Evolutionary conservation across 2,888 invertebrate genomes (phyloP).

Genomic region (Sisyra nigra): DNA sequence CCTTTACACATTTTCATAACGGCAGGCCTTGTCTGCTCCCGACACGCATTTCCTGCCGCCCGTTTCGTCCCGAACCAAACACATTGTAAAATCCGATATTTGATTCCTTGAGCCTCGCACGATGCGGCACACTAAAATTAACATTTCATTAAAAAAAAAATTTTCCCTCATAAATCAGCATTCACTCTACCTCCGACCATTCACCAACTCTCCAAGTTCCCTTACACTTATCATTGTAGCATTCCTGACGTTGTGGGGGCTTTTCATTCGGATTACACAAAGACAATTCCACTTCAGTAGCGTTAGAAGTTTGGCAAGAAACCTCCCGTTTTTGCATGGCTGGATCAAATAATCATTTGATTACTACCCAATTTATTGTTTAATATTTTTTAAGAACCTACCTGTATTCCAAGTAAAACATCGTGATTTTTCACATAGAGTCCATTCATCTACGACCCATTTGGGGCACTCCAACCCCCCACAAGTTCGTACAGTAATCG

Average conservation of each 20-base stretch:
- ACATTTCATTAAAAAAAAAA: constrained; percentile 9
- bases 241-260: constrained; percentile 66
- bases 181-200: constrained; percentile 72
- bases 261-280: constrained; percentile 55
- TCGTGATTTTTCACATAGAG: constrained; percentile 50
- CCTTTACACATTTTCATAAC: constrained; percentile 66
- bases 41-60: constrained; percentile 76
- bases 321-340: constrained; percentile 60
- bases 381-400: too few relatives aligned
- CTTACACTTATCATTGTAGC: constrained; percentile 67
- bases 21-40: constrained; percentile 54
- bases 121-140: constrained; percentile 61
- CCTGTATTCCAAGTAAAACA: constrained; percentile 62
- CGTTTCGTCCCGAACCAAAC: constrained; percentile 78
- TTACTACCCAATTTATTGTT: background rate
- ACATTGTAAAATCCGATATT: constrained; percentile 79
- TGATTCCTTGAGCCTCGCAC: constrained; percentile 70
- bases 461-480: constrained; percentile 53
- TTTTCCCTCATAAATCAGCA: background rate
- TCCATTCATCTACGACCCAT: constrained; percentile 58
- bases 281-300: constrained; percentile 21
- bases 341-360: constrained; percentile 17
- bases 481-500: constrained; percentile 44
- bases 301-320: constrained; percentile 34
- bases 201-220: constrained; percentile 82